A percentile compares a stretch with the other conserved stretches of the same genome.
Conservation (phyloP, 2,797 vertebrate genomes). For the Pterois miles region DNA sequence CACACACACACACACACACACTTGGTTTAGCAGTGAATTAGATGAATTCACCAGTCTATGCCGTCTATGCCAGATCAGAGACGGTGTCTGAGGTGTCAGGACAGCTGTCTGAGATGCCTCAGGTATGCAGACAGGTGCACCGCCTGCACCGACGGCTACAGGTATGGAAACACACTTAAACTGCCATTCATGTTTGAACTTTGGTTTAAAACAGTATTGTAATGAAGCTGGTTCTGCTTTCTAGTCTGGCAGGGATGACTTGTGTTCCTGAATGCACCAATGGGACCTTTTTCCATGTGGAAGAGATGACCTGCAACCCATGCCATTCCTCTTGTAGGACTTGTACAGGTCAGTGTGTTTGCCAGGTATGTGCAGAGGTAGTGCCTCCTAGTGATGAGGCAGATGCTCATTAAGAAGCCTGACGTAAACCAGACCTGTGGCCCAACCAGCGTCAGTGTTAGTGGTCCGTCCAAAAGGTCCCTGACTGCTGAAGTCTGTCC, state of each 20-base stretch:
- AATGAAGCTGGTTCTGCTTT: neutral
- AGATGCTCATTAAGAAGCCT: neutral
- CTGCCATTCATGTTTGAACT: rapidly evolving
- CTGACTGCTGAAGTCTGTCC: too few relatives aligned
- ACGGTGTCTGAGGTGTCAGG: constrained; percentile 88
- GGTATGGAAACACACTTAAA: constrained; percentile 71
- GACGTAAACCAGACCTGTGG: neutral
- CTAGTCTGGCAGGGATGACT: constrained; percentile 87
- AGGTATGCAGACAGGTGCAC: constrained; percentile 86
- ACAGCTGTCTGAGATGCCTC: constrained; percentile 87
- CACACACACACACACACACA: too few relatives aligned
- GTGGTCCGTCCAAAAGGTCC: too few relatives aligned
- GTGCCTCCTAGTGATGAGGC: neutral
- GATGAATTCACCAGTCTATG: neutral
- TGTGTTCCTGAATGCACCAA: constrained; percentile 89
- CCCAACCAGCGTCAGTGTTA: too few relatives aligned
- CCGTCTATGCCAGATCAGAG: constrained; percentile 82
- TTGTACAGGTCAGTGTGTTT: constrained; percentile 83
- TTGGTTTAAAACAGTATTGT: neutral
- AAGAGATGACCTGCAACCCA: constrained; percentile 83
- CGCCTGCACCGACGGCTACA: constrained; percentile 88
- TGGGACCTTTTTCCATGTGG: constrained; percentile 87
- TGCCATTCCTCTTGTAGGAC: constrained; percentile 86
- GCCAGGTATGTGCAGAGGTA: neutral
- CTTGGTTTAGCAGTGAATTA: neutral